phyloP scores from a whole-genome alignment of 2,113 vertebrate genomes.

The Bubo bubo region DNA sequence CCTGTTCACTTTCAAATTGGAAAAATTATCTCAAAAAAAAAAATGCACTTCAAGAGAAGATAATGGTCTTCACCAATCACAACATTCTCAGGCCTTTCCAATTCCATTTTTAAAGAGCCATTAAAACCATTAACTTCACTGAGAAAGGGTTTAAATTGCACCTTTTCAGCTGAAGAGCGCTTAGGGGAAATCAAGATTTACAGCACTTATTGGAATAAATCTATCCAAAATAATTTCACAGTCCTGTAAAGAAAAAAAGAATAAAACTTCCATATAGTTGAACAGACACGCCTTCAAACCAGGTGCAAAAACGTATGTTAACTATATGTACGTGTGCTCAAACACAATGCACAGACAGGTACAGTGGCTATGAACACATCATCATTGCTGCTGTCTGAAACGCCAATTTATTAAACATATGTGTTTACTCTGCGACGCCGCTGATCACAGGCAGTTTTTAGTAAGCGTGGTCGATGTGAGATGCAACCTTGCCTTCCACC shows the following conservation, averaged over 20 bases:
- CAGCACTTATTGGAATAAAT: not conserved
- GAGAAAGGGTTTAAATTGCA: not conserved
- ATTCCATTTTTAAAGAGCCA: not conserved
- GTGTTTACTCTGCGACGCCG: not conserved
- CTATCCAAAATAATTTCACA: not conserved
- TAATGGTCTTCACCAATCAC: not conserved
- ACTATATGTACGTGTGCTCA: fast-evolving
- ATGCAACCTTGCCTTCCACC: not conserved
- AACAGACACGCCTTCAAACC: not conserved
- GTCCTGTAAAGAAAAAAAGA: not conserved
- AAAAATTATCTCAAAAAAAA: not conserved
- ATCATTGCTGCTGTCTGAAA: not conserved
- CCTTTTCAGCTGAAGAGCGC: not conserved
- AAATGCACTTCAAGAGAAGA: fast-evolving
- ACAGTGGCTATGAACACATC: not conserved
- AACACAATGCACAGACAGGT: not conserved
- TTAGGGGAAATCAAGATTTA: not conserved
- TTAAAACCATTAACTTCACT: not conserved
- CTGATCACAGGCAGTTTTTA: not conserved
- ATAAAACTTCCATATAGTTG: not conserved
- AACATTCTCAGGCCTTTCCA: not conserved
- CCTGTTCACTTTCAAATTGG: not conserved
- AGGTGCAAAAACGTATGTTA: not conserved
- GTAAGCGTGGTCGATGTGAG: not conserved
- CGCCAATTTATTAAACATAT: not conserved